Conservation (phyloP, 2,888 invertebrate genomes). For the Brachynemurus nebulosus region DNA sequence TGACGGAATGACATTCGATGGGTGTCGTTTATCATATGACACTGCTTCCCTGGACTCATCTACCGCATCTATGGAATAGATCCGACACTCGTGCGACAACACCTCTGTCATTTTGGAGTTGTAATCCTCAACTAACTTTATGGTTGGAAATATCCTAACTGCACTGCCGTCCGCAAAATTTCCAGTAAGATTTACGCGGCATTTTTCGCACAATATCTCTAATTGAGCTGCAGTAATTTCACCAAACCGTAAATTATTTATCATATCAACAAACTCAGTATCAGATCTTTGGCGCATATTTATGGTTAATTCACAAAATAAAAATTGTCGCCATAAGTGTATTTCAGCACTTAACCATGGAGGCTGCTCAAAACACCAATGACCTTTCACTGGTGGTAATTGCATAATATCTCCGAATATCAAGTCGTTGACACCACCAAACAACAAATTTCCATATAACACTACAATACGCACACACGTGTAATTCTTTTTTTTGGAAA, state of each 20-base stretch:
- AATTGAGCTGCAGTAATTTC: slow-evolving; percentile 13
- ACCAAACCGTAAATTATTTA: slow-evolving; percentile 15
- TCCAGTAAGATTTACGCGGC: slow-evolving; percentile 14
- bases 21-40: slow-evolving; percentile 18
- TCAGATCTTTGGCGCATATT: slow-evolving; percentile 24
- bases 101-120: slow-evolving; percentile 15
- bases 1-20: slow-evolving; percentile 11
- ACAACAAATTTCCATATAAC: too few species aligned
- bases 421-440: slow-evolving; percentile 18
- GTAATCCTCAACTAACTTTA: slow-evolving; percentile 20
- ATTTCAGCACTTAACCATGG: slow-evolving; percentile 17
- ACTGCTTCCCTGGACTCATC: slow-evolving; percentile 21
- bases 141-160: slow-evolving; percentile 20
- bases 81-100: neutral
- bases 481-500: too few species aligned
- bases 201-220: slow-evolving; percentile 14
- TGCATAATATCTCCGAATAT: slow-evolving; percentile 20
- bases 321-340: slow-evolving; percentile 16
- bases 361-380: slow-evolving; percentile 20
- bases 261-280: slow-evolving; percentile 11
- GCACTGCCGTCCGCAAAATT: slow-evolving; percentile 19
- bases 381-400: slow-evolving; percentile 22
- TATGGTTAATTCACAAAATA: slow-evolving; percentile 22
- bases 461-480: too few species aligned
- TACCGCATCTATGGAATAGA: slow-evolving; percentile 14